A percentile compares a stretch with the other conserved stretches of the same genome.
Evolutionary conservation across 2,888 invertebrate genomes (phyloP).

Genomic region (Gastrophysa polygoni): DNA sequence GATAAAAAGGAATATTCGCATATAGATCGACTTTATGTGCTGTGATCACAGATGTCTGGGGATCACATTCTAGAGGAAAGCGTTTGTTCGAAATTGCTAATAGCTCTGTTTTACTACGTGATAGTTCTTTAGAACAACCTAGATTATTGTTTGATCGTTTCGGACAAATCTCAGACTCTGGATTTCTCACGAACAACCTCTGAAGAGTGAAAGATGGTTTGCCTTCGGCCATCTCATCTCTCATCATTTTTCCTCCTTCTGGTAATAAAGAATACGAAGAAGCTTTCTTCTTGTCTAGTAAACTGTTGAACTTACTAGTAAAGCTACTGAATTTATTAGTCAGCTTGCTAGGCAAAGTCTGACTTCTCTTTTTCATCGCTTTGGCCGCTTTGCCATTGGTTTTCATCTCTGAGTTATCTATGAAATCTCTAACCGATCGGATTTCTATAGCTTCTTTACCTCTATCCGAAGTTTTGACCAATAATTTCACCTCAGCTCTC

Average conservation of each 20-base stretch:
- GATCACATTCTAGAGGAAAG: conserved; percentile 52
- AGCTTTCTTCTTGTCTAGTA: conserved; percentile 43
- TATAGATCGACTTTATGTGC: conserved; percentile 48
- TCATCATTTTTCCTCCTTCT: conserved; percentile 11
- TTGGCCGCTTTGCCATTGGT: conserved; percentile 6
- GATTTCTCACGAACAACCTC: conserved; percentile 50
- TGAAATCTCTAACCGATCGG: conserved; percentile 56
- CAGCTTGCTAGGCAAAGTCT: conserved; percentile 42
- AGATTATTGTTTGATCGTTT: conserved; percentile 22
- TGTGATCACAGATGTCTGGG: conserved; percentile 14
- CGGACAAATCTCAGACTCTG: conserved; percentile 35
- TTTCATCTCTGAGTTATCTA: conserved; percentile 40
- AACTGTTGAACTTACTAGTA: conserved; percentile 42
- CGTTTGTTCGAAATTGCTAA: conserved; percentile 47
- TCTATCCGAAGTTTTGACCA: conserved; percentile 60
- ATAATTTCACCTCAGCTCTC: conserved; percentile 61
- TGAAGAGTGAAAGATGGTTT: conserved; percentile 53
- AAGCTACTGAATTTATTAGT: conserved; percentile 39
- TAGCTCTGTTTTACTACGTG: conserved; percentile 48
- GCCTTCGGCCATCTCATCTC: conserved; percentile 24
- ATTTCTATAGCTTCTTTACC: conserved; percentile 62
- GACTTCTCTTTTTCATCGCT: conserved; percentile 34
- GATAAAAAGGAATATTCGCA: conserved; percentile 55
- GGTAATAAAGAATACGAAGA: conserved; percentile 31
- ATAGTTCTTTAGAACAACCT: conserved; percentile 40